phyloP scores from a whole-genome alignment of 2,888 invertebrate genomes.

The Nomada fucata region DNA sequence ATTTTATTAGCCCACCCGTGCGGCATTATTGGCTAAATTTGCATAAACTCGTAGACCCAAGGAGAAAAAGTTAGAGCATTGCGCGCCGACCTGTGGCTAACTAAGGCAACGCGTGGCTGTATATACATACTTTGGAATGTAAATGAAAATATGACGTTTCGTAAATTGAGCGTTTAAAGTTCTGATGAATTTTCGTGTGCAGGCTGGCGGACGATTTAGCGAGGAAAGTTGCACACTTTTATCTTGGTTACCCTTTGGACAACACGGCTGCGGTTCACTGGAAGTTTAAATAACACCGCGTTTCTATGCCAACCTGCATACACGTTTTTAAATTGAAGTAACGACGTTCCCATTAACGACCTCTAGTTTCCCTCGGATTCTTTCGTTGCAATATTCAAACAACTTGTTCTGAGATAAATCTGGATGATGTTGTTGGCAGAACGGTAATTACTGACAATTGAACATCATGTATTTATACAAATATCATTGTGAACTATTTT shows the following conservation, averaged over 20 bases:
- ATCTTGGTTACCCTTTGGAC: constrained; percentile 25
- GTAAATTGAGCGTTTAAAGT: constrained; percentile 48
- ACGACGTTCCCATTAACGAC: not conserved
- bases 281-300: constrained; percentile 16
- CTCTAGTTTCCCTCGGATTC: no score
- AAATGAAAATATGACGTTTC: constrained; percentile 45
- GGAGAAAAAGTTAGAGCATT: constrained; percentile 9
- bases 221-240: constrained; percentile 23
- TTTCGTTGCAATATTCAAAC: no score
- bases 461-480: no score
- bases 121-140: constrained; percentile 3
- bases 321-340: not conserved
- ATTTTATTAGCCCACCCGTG: constrained; percentile 20
- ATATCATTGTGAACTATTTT: no score
- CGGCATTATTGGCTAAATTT: constrained; percentile 28
- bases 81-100: not conserved
- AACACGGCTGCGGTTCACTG: not conserved
- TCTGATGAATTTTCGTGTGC: constrained; percentile 43
- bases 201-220: constrained; percentile 32
- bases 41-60: constrained; percentile 28
- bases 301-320: constrained; percentile 1
- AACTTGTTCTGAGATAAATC: no score
- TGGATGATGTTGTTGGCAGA: no score
- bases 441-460: no score
- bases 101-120: not conserved